Percentiles rank a stretch among this genome's conserved stretches.
Conservation (phyloP, 1,140 invertebrate species). For the Aphelenchoides fujianensis region DNA sequence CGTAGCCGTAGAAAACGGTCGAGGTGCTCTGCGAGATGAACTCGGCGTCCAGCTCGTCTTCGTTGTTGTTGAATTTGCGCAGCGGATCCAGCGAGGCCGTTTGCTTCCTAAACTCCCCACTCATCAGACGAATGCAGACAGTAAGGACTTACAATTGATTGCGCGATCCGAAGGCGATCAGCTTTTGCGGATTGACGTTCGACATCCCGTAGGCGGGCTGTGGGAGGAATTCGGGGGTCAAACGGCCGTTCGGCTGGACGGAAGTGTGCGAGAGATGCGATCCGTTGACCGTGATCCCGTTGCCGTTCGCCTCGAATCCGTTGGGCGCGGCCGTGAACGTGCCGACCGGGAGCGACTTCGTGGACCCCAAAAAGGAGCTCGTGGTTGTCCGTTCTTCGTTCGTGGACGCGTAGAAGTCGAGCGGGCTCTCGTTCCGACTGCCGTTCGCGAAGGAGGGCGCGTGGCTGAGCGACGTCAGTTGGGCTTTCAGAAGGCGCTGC, state of each 20-base stretch:
- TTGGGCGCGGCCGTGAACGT: background rate
- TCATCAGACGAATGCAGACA: background rate
- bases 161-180: background rate
- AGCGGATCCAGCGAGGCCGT: background rate
- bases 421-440: background rate
- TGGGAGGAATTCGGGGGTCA: background rate
- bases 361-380: background rate
- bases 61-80: background rate
- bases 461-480: background rate
- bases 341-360: background rate
- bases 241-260: background rate
- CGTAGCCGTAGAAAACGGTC: background rate
- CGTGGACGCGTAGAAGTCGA: background rate
- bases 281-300: background rate
- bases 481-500: background rate
- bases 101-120: background rate
- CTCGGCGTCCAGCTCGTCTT: background rate
- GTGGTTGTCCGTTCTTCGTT: background rate
- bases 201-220: background rate
- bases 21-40: background rate
- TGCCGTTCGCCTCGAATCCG: background rate
- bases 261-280: background rate
- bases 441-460: background rate
- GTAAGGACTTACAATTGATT: background rate
- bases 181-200: background rate